Evolutionary conservation across 35 echinoderm and acorn worm genomes (phyloP), one percentile per base, ranked within the genome.

Genomic region (Stichopus chloronotus): DNA sequence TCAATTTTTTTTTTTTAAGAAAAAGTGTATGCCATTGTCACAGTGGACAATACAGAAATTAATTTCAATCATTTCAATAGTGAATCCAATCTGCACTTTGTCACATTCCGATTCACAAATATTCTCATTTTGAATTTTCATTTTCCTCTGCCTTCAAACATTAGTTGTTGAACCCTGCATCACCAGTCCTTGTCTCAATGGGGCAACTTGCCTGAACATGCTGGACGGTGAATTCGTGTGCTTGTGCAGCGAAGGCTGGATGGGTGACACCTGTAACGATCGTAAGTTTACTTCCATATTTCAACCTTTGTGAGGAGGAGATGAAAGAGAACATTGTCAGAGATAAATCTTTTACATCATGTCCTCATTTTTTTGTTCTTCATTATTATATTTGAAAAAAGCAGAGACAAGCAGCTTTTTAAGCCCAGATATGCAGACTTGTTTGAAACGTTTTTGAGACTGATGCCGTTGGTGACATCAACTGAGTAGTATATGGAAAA

Each of bases 121-220:
- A 43, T 43, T 43, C 30, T 43, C 30, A 43, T 43, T 43, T 43
- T 43, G 30, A 43, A 43, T 43, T 43, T 43, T 43, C 30, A 43
- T 43, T 43, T 43, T 43, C 30, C 30, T 43, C 30, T 43, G 30
- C 30, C 30, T 43, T 43, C 30, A 43, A 43, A 16, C 69, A 24
- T 56, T 58, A 94, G 93, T 90, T 25, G 54, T 94, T 13, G 25
- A 91, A 20, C 79, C 88, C 12, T 94, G 93, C 56, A 82, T 72
- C 12, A 91, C 25, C 71, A 94, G 76, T 53, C 93, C 93, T 14
- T 94, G 93, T 53, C 93, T 91, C 13, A 84, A 94, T 78, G 93
- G 88, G 2, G 93, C 77, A 9, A 94, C 93, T 16, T 94, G 93
- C 56, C 4, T 90, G 7, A 91, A 94, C 79, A 7, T 53, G 11